phyloP scores from a whole-genome alignment of 2,113 vertebrate genomes.

The Callopanchax toddi region DNA sequence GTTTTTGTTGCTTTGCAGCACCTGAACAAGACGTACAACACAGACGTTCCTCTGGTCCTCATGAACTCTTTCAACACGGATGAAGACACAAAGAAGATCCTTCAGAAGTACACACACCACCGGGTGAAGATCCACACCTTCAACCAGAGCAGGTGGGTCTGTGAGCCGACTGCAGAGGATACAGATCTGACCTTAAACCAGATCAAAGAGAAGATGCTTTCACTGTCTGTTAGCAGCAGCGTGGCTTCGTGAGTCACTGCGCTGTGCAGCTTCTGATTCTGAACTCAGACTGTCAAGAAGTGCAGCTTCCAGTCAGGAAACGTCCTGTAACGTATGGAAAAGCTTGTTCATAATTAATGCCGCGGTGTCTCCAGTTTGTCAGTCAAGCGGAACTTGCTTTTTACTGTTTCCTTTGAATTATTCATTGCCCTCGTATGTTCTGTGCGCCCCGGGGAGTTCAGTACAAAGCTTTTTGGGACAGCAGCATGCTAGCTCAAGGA shows the following conservation, averaged over 20 bases:
- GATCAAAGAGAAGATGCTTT: rapidly evolving
- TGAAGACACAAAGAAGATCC: conserved; percentile 97
- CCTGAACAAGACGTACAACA: conserved; percentile 94
- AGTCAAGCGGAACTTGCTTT: conserved; percentile 25
- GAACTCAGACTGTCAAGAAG: background rate
- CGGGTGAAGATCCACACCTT: conserved; percentile 97
- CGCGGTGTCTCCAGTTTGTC: conserved; percentile 10
- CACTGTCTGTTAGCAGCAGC: background rate
- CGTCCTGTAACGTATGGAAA: conserved; percentile 22
- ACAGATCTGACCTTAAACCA: too few relatives aligned
- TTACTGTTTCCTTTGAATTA: conserved; percentile 45
- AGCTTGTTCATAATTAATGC: conserved; percentile 30
- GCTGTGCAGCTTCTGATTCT: conserved; percentile 68
- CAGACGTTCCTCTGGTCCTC: conserved; percentile 93
- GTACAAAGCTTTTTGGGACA: conserved; percentile 23
- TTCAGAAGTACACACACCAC: conserved; percentile 97
- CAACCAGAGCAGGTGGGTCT: conserved; percentile 94
- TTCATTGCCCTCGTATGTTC: conserved; percentile 35
- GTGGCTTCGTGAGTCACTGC: too few relatives aligned
- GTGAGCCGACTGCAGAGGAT: background rate
- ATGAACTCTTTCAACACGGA: conserved; percentile 99
- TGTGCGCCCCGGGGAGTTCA: background rate
- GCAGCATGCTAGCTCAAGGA: background rate
- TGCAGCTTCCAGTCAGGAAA: conserved; percentile 15
- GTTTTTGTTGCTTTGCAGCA: conserved; percentile 76